Conservation (phyloP, 2,888 invertebrate species). For the Eumacrocentrus americanus region DNA sequence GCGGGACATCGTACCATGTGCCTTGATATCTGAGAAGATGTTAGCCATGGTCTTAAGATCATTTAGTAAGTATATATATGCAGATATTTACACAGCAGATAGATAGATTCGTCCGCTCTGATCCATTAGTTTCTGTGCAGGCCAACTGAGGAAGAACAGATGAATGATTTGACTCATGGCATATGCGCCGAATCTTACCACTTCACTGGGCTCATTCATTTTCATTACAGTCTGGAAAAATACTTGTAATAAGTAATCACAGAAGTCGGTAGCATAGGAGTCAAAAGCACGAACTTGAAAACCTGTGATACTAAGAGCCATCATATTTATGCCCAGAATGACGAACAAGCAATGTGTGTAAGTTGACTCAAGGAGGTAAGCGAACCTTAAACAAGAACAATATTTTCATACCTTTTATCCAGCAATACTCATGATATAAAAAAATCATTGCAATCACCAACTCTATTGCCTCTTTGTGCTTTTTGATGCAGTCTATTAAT, state of each 20-base stretch:
- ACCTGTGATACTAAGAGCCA: not conserved
- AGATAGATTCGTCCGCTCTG: not conserved
- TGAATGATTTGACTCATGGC: not conserved
- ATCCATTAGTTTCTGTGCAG: slow-evolving; percentile 2
- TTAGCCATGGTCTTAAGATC: too few relatives aligned
- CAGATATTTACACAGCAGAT: slow-evolving; percentile 12
- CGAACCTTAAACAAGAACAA: too few relatives aligned
- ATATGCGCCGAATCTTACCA: not conserved
- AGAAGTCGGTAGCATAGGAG: not conserved
- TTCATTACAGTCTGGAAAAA: not conserved
- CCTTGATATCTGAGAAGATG: slow-evolving; percentile 7
- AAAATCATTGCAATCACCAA: too few relatives aligned
- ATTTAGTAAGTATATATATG: too few relatives aligned
- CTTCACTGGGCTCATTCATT: not conserved
- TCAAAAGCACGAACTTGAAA: not conserved
- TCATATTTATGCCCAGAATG: not conserved
- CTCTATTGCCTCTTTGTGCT: too few relatives aligned
- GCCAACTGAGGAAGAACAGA: not conserved
- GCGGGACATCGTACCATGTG: slow-evolving; percentile 2
- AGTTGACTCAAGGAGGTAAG: not conserved
- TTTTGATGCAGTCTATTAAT: not conserved
- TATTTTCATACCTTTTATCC: too few relatives aligned
- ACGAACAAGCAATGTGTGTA: not conserved
- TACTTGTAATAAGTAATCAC: too few relatives aligned
- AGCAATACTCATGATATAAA: too few relatives aligned